Base-by-base conservation (phyloP, 2,797 vertebrate species). In the Leptoclinus maculatus region DNA sequence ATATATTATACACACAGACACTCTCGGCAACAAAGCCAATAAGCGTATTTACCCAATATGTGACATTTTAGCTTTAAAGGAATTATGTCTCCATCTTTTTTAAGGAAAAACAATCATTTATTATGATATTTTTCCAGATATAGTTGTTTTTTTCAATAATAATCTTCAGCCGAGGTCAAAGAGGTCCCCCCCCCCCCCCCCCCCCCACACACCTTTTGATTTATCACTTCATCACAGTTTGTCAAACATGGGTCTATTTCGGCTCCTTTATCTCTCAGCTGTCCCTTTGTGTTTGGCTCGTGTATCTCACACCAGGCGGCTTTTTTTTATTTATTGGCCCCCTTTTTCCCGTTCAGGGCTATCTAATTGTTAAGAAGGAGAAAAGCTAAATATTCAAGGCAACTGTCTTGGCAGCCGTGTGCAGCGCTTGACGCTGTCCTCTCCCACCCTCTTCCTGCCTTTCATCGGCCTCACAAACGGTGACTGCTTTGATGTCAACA, bases 401-500 rank as follows among this genome's bases (percentile, higher is more conserved):
- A 79, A 83, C 89, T 86, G 92, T 92, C 87, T 76, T 72, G 88
- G 86, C 80, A 88, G 82, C 32, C 7, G 58, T 74, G 79, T 76
- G 76, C 79, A 77, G 84, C 23, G 49, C 54, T 90, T 84, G 83
- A 83, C 71, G 54, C 17, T 66, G 75, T 85, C 41, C 84, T 83
- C 68, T 86, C 92, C 93, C 90, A 89, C 92, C 93, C 90, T 87
- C 89, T 94, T 95, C 94, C 94, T 92, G 93, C 84, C 91, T 94
- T 93, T 95, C 89, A 91, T 84, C 76, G 70, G 70, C 71, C 82
- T 59, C 53, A 79, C 79, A 85, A 76, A 85, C 63, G 19, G 45
- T 27, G 13, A 25, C 19, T 0, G 82, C 92, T 95, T 95, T 95
- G 90, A 95, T 90, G 93, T 94, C 75, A 72, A 69, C 89, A 94